Evolutionary conservation across 30 jellyfish, hydroid and myxozoan species (phyloP), one percentile per base, ranked within the genome.

Genomic region (Rhopilema esculentum): DNA sequence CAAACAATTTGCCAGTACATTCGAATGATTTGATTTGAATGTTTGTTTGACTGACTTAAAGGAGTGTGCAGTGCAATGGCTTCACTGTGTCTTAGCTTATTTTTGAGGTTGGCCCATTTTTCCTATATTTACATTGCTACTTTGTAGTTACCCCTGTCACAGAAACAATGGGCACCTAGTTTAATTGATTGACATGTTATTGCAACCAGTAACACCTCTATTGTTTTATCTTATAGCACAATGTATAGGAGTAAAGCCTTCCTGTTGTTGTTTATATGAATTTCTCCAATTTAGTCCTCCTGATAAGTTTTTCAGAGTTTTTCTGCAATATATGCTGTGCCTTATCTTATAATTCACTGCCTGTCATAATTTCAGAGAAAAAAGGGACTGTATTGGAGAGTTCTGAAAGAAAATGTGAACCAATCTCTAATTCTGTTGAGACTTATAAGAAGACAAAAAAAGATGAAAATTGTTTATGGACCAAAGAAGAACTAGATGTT

Each of bases 401-500:
- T 8, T 4, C 6, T 6, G 40, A 40, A 2, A 40, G 9, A 40
- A 40, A 40, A 40, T 6, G 12, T 2, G 57, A 40, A 12, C 9
- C 6, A 6, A 40, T 2, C 12, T 40, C 12, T 6, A 6, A 6
- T 40, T 40, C 57, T 2, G 57, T 6, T 40, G 12, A 40, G 6
- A 40, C 9, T 40, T 2, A 2, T 20, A 49, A 48, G 8, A 31
- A 19, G 21, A 25, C 71, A 18, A 19, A 25, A 40, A 18, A 62
- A 62, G 79, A 27, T 7, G 19, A 24, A 12, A 40, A 21, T n/a
- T 61, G 87, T 40, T 9, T 85, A 17, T 85, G 94, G 94, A 85
- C 88, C 0, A 85, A 85, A 74, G 94, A 74, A 28, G 94, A 85
- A 24, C 88, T 85, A 30, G 88, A 85, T 17, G 30, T 74, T 19